Evolutionary conservation across 2,888 invertebrate genomes (phyloP).

Genomic region (Atethmia centrago): DNA sequence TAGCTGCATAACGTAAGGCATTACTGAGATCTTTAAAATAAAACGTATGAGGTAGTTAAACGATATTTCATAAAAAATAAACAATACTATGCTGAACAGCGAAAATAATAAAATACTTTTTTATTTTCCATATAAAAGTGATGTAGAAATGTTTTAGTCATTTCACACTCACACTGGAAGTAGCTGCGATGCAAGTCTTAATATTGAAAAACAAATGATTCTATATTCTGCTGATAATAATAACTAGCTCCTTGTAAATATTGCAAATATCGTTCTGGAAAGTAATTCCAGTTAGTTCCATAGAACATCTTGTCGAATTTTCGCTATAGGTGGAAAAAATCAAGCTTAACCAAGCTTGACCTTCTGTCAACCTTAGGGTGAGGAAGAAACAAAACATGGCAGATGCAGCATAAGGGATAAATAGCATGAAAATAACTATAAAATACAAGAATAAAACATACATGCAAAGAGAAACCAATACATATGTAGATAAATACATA

Average conservation of each 20-base stretch:
- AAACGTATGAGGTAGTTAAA: neutral
- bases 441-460: neutral
- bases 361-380: neutral
- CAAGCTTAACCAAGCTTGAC: no score
- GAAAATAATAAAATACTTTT: neutral
- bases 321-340: no score
- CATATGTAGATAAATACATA: neutral
- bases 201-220: neutral
- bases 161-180: constrained; percentile 4
- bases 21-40: neutral
- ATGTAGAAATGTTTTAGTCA: neutral
- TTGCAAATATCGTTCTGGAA: neutral
- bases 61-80: neutral
- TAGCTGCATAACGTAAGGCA: no score
- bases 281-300: neutral
- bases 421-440: neutral
- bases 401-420: neutral
- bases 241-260: neutral
- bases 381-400: neutral
- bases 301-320: neutral
- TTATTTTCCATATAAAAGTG: neutral
- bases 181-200: neutral
- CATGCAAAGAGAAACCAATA: neutral
- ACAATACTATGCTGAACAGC: neutral
- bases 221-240: neutral